Evolutionary conservation across 2,113 vertebrate species (phyloP).

Genomic region (Rhinogobius similis): DNA sequence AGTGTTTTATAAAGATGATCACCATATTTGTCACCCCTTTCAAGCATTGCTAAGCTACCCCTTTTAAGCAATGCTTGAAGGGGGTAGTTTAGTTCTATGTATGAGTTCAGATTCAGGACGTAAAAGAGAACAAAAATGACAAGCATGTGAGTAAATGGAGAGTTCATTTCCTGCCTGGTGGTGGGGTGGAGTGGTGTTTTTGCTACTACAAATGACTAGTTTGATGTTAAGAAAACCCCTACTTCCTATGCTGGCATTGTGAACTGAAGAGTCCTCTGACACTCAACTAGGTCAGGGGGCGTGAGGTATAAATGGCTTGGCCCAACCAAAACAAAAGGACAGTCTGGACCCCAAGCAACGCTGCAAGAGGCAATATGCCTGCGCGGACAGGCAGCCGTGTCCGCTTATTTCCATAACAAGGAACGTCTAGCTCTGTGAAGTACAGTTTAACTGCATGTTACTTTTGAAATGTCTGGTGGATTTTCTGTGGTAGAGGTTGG

Average conservation of each 20-base stretch:
- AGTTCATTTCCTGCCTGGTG: not conserved
- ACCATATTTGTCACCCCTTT: too few relatives aligned
- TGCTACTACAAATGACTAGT: not conserved
- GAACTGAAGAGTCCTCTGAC: not conserved
- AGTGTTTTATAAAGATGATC: too few relatives aligned
- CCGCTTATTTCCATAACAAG: not conserved
- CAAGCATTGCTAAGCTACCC: too few relatives aligned
- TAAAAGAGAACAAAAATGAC: not conserved
- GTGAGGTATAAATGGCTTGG: not conserved
- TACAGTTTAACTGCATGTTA: not conserved
- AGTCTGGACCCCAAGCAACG: constrained; percentile 2
- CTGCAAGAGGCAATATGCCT: not conserved
- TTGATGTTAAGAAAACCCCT: not conserved
- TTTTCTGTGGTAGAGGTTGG: not conserved
- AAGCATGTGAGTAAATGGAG: not conserved
- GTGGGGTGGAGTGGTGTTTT: too few relatives aligned
- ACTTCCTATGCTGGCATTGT: not conserved
- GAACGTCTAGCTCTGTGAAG: not conserved
- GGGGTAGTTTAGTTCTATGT: not conserved
- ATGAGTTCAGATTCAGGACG: not conserved
- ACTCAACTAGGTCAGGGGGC: not conserved
- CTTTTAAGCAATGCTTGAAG: not conserved
- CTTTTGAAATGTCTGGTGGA: not conserved
- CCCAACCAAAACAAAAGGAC: constrained; percentile 6
- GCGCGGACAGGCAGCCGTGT: not conserved